phyloP scores from a whole-genome alignment of 2,888 invertebrate genomes.

The Lasioglossum malachurum region DNA sequence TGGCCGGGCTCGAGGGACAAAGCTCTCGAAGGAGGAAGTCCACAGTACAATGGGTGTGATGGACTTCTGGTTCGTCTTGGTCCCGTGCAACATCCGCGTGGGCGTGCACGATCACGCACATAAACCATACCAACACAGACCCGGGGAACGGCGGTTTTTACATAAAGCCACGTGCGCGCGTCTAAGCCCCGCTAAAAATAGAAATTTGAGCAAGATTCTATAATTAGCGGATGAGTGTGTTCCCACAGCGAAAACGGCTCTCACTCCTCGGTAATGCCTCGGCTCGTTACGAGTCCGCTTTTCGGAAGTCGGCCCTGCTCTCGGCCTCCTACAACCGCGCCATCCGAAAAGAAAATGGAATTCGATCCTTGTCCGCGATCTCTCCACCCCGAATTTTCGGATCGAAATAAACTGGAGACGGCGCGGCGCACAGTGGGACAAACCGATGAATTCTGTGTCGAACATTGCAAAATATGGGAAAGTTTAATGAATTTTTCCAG shows the following conservation, averaged over 20 bases:
- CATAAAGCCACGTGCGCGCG: slow-evolving; percentile 66
- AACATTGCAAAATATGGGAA: too few relatives aligned
- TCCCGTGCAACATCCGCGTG: slow-evolving; percentile 36
- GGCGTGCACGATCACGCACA: slow-evolving; percentile 52
- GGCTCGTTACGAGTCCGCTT: slow-evolving; percentile 49
- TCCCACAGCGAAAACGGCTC: slow-evolving; percentile 63
- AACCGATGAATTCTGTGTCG: too few relatives aligned
- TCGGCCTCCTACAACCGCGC: slow-evolving; percentile 29
- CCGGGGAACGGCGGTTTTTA: slow-evolving; percentile 53
- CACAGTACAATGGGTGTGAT: slow-evolving; percentile 19
- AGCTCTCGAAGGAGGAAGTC: slow-evolving; percentile 3
- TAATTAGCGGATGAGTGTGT: slow-evolving; percentile 86
- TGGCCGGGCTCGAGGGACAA: slow-evolving; percentile 2
- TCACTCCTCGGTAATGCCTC: slow-evolving; percentile 49
- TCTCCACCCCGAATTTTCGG: slow-evolving; percentile 23
- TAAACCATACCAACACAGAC: not conserved
- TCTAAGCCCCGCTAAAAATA: slow-evolving; percentile 83
- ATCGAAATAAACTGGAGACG: slow-evolving; percentile 35
- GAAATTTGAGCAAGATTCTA: slow-evolving; percentile 86
- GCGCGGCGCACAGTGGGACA: too few relatives aligned
- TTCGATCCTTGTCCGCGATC: slow-evolving; percentile 45
- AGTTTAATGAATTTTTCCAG: too few relatives aligned
- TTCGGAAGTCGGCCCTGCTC: slow-evolving; percentile 49
- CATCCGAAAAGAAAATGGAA: slow-evolving; percentile 52
- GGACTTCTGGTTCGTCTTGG: not conserved